A percentile compares a stretch with the other conserved stretches of the same genome.
Conservation (phyloP, 2,113 vertebrate species). For the rat (Rattus norvegicus) region DNA sequence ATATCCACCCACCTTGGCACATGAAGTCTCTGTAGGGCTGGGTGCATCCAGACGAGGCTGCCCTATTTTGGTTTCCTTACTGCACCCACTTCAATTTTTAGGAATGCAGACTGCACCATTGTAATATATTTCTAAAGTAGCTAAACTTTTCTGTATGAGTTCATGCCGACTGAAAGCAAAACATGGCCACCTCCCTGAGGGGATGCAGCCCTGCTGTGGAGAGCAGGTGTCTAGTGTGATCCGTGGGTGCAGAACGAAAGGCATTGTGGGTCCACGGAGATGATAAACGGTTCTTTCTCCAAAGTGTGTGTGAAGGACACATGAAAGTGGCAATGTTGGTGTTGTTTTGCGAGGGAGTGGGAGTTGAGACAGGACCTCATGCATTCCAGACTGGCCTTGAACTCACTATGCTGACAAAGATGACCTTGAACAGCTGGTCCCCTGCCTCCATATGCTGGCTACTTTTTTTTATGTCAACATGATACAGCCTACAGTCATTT, state of each 20-base stretch:
- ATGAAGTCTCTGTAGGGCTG: no score
- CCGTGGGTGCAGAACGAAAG: accelerated
- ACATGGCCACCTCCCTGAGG: not conserved
- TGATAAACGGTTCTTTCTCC: not conserved
- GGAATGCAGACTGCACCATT: not conserved
- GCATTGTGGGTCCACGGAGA: not conserved
- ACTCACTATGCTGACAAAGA: not conserved
- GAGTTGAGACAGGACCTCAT: not conserved
- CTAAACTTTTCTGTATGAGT: not conserved
- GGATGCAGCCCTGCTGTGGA: not conserved
- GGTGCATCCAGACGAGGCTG: no score
- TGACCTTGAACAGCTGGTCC: not conserved
- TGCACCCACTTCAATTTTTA: not conserved
- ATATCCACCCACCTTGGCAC: no score
- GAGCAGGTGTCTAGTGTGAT: not conserved
- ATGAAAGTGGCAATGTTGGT: not conserved
- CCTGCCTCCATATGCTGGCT: not conserved
- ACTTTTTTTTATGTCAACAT: not conserved
- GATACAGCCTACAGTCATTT: not conserved
- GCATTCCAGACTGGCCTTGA: not conserved
- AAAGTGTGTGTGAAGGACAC: not conserved
- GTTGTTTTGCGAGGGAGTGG: not conserved
- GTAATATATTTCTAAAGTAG: not conserved
- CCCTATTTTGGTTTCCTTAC: not conserved
- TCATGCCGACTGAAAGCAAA: not conserved